Evolutionary conservation across 2,113 vertebrate species (phyloP).

Genomic region (Zeus faber): DNA sequence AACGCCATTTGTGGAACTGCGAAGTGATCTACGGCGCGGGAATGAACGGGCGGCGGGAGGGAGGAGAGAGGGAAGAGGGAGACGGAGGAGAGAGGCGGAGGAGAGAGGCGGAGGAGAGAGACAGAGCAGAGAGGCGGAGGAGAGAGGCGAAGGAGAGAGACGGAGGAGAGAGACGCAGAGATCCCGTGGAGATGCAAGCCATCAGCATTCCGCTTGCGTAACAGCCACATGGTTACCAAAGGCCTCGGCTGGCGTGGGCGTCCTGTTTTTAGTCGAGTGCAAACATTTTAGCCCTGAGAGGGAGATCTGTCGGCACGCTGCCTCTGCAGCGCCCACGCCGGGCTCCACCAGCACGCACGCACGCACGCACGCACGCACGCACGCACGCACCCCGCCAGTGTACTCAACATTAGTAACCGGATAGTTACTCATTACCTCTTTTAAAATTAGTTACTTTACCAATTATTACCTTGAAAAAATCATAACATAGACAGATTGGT

Average conservation of each 20-base stretch:
- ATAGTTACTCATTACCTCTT: too few relatives aligned
- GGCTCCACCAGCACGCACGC: slow-evolving; percentile 22
- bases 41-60: too few relatives aligned
- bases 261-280: slow-evolving; percentile 74
- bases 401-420: too few relatives aligned
- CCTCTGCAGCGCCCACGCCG: slow-evolving; percentile 14
- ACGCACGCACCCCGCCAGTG: not conserved
- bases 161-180: slow-evolving; percentile 8
- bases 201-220: slow-evolving; percentile 66
- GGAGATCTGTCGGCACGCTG: slow-evolving; percentile 58
- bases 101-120: slow-evolving; percentile 19
- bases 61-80: too few relatives aligned
- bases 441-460: too few relatives aligned
- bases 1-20: slow-evolving; percentile 53
- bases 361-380: slow-evolving; percentile 21
- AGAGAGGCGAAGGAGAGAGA: slow-evolving; percentile 7
- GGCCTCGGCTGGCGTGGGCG: too few relatives aligned
- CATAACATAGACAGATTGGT: too few relatives aligned
- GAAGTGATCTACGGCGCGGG: slow-evolving; percentile 34
- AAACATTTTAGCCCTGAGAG: slow-evolving; percentile 78
- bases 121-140: slow-evolving; percentile 6
- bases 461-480: too few relatives aligned
- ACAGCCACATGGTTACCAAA: slow-evolving; percentile 57
- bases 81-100: too few relatives aligned
- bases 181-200: slow-evolving; percentile 33